Conservation (phyloP, 2,797 vertebrate genomes). For the Squalus acanthias region DNA sequence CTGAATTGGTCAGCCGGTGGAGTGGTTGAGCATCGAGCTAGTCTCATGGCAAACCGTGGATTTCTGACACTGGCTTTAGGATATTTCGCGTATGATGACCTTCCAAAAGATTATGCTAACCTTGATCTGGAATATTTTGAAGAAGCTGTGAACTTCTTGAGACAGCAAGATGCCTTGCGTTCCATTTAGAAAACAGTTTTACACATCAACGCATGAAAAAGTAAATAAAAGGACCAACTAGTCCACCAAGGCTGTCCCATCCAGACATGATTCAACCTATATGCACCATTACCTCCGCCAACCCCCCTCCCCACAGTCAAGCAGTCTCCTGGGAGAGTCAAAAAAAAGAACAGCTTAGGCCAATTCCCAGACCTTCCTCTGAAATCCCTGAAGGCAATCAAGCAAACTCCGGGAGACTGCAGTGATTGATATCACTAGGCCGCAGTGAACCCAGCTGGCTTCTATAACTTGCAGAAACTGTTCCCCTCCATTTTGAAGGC, state of each 20-base stretch:
- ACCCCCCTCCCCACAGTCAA: too few relatives aligned
- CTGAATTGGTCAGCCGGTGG: constrained; percentile 52
- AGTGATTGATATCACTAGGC: neutral
- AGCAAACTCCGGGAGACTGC: neutral
- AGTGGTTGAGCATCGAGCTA: constrained; percentile 49
- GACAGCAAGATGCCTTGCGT: constrained; percentile 37
- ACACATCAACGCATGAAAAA: neutral
- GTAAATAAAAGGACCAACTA: neutral
- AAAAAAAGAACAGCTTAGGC: too few relatives aligned
- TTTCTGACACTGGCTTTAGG: constrained; percentile 51
- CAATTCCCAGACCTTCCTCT: too few relatives aligned
- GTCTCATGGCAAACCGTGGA: constrained; percentile 52
- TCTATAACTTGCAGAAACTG: neutral
- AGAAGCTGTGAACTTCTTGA: constrained; percentile 47
- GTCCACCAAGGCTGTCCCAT: neutral
- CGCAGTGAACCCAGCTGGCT: neutral
- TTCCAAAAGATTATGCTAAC: constrained; percentile 43
- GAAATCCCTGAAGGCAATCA: neutral
- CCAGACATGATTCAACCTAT: neutral
- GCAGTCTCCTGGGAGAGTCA: too few relatives aligned
- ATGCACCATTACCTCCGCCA: neutral
- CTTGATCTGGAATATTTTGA: constrained; percentile 53
- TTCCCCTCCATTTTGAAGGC: neutral
- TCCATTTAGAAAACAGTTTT: neutral
- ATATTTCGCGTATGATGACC: constrained; percentile 50